phyloP scores from a whole-genome alignment of 2,888 invertebrate genomes.

The Phymatocera aterrima region DNA sequence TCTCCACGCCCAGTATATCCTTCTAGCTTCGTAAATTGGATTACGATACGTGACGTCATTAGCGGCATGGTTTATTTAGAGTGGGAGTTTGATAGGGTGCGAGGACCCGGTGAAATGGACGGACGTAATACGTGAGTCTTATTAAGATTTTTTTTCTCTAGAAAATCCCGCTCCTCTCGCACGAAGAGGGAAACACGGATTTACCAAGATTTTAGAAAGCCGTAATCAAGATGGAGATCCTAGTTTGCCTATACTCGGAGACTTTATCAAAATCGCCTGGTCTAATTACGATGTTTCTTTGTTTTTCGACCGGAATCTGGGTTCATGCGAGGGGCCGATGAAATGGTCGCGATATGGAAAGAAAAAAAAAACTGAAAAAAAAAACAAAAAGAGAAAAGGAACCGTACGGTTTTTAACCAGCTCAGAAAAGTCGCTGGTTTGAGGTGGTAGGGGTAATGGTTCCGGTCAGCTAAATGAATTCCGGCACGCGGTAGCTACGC shows the following conservation, averaged over 20 bases:
- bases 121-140: slow-evolving; percentile 43
- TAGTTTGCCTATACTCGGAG: too few relatives aligned
- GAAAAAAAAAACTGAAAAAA: neutral
- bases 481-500: slow-evolving; percentile 67
- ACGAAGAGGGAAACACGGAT: neutral
- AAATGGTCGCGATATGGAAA: too few relatives aligned
- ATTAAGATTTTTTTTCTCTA: slow-evolving; percentile 29
- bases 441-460: slow-evolving; percentile 65
- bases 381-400: neutral
- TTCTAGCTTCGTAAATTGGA: slow-evolving; percentile 70
- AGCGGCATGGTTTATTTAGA: slow-evolving; percentile 69
- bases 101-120: slow-evolving; percentile 32
- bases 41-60: slow-evolving; percentile 74
- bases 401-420: slow-evolving; percentile 7
- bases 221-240: neutral
- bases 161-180: neutral
- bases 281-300: too few relatives aligned
- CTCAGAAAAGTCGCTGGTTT: slow-evolving; percentile 10
- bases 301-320: neutral
- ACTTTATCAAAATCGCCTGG: too few relatives aligned
- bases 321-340: neutral
- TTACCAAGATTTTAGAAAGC: neutral
- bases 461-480: slow-evolving; percentile 72
- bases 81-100: slow-evolving; percentile 44
- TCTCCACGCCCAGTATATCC: slow-evolving; percentile 53